Conservation (phyloP, 2,888 invertebrate species). For the Pterostichus madidus region DNA sequence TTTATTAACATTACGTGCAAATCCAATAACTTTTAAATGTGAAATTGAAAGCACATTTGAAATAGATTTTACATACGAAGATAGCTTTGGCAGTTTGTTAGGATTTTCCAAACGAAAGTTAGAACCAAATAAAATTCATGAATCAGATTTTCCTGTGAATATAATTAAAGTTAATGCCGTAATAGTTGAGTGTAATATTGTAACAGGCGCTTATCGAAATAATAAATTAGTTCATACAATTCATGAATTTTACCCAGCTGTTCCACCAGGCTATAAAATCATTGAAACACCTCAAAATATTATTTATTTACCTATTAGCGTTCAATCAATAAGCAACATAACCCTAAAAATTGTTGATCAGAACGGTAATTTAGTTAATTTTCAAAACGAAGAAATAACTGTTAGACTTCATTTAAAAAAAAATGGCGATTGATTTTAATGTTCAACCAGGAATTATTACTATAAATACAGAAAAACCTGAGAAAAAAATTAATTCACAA, state of each 20-base stretch:
- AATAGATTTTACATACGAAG: conserved; percentile 59
- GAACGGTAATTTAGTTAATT: conserved; percentile 72
- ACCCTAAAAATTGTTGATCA: conserved; percentile 72
- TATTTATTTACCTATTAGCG: conserved; percentile 73
- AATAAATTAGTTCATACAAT: conserved; percentile 72
- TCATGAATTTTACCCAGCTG: conserved; percentile 73
- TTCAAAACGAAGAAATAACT: conserved; percentile 72
- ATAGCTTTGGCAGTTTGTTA: conserved; percentile 69
- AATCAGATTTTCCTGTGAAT: conserved; percentile 72
- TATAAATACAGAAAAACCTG: conserved; percentile 5
- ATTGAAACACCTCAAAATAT: conserved; percentile 72
- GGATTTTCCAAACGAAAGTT: conserved; percentile 69
- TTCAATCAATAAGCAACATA: conserved; percentile 70
- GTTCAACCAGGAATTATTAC: neutral
- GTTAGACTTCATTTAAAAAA: conserved; percentile 67
- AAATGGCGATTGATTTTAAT: neutral
- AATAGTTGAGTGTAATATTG: conserved; percentile 71
- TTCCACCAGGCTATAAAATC: conserved; percentile 73
- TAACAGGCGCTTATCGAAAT: conserved; percentile 71
- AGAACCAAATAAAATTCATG: conserved; percentile 68
- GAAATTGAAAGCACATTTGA: conserved; percentile 1
- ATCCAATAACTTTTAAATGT: conserved; percentile 12
- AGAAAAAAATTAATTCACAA: neutral
- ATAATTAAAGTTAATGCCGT: conserved; percentile 72
- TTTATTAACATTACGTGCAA: too few relatives aligned